Conservation (phyloP, 2,888 invertebrate genomes). For the Himalopsyche kuldschensis region DNA sequence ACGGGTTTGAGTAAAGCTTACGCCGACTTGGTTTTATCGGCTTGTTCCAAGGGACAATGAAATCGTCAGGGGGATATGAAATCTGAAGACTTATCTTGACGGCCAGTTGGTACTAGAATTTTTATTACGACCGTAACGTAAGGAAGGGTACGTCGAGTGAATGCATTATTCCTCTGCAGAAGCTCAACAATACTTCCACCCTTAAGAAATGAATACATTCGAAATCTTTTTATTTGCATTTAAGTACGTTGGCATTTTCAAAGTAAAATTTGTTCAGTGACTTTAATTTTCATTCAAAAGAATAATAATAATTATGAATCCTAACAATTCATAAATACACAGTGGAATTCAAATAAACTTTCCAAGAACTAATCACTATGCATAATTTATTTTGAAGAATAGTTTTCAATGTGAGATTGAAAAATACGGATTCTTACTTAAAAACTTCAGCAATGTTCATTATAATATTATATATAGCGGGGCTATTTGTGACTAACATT, state of each 20-base stretch:
- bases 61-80: neutral
- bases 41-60: conserved; percentile 1
- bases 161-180: neutral
- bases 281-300: neutral
- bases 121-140: neutral
- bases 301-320: neutral
- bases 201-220: neutral
- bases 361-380: no score
- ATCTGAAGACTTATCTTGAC: neutral
- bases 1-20: neutral
- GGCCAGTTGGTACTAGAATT: neutral
- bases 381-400: no score
- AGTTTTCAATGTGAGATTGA: no score
- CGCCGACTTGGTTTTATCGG: neutral
- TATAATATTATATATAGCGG: no score
- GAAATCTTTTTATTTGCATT: neutral
- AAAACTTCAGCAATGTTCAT: no score
- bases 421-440: no score
- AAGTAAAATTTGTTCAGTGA: neutral
- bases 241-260: no score
- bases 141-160: neutral
- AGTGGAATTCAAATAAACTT: no score
- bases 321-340: no score
- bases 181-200: neutral
- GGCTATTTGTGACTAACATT: no score